A percentile compares a stretch with the other conserved stretches of the same genome.
These are phyloP conservation scores for Bombyx mori DNA, from an alignment of 1,140 invertebrate species.

Conservation along the genomic window DNA sequence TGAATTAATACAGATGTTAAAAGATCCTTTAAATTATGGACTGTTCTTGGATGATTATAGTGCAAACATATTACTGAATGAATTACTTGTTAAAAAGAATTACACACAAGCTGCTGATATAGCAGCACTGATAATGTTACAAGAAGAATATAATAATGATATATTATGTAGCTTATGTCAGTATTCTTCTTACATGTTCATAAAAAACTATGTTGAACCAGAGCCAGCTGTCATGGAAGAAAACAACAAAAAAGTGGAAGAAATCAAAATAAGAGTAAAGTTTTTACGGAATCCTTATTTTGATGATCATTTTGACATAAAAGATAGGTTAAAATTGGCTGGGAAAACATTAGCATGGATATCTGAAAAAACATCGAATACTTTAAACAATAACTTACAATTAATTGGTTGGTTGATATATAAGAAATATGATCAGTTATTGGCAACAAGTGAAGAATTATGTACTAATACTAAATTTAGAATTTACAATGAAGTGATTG, in stretches of 20 bases:
- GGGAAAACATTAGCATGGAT: conserved; percentile 85
- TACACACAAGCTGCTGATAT: conserved; percentile 82
- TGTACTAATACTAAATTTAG: conserved; percentile 31
- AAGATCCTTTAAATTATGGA: conserved; percentile 89
- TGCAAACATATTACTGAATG: conserved; percentile 87
- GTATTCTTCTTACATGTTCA: conserved; percentile 82
- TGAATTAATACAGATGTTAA: conserved; percentile 80
- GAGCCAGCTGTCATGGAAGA: conserved; percentile 51
- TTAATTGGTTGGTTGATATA: conserved; percentile 79
- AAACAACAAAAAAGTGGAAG: conserved; percentile 71
- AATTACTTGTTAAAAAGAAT: conserved; percentile 80
- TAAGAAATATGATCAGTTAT: conserved; percentile 77
- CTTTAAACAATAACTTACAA: conserved; percentile 76
- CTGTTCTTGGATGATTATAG: conserved; percentile 87
- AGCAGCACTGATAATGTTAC: conserved; percentile 86
- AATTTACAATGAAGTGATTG: conserved; percentile 39
- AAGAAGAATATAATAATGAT: conserved; percentile 87
- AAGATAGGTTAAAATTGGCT: conserved; percentile 75
- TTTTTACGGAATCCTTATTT: conserved; percentile 86
- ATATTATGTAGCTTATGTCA: conserved; percentile 80
- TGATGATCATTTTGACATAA: conserved; percentile 91
- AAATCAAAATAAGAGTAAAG: conserved; percentile 82
- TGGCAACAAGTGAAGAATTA: conserved; percentile 46
- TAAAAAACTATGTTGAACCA: conserved; percentile 72
- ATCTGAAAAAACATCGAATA: conserved; percentile 68